Evolutionary conservation across 2,113 vertebrate species (phyloP).

Genomic region (Boulengeromyrus knoepffleri): DNA sequence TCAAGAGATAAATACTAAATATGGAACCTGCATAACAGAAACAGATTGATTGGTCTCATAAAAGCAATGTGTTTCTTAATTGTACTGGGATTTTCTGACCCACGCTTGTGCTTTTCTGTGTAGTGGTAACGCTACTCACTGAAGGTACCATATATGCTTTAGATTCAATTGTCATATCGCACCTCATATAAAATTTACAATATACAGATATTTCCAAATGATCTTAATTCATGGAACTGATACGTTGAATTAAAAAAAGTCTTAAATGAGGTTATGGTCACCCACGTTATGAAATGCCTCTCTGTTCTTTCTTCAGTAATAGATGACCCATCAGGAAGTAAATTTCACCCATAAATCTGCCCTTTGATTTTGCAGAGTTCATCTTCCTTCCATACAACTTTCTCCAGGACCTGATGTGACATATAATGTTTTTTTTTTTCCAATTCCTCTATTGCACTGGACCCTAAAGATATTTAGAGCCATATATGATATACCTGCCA

Average conservation of each 20-base stretch:
- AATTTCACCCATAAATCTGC: conserved; percentile 8
- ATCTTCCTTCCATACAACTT: conserved; percentile 3
- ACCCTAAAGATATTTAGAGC: conserved; percentile 9
- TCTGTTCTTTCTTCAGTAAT: neutral
- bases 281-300: neutral
- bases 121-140: neutral
- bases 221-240: neutral
- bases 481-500: conserved; percentile 4
- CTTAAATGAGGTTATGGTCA: neutral
- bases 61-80: neutral
- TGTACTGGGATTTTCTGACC: neutral
- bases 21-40: neutral
- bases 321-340: neutral
- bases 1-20: conserved; percentile 2
- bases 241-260: neutral
- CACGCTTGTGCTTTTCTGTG: neutral
- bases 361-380: conserved; percentile 6
- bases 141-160: neutral
- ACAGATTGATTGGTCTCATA: neutral
- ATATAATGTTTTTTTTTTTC: neutral
- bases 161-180: neutral
- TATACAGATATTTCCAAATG: neutral
- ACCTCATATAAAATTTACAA: neutral
- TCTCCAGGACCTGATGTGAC: neutral
- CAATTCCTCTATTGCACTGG: neutral